Conservation (phyloP, 1,140 invertebrate species). For the Octopus sinensis region DNA sequence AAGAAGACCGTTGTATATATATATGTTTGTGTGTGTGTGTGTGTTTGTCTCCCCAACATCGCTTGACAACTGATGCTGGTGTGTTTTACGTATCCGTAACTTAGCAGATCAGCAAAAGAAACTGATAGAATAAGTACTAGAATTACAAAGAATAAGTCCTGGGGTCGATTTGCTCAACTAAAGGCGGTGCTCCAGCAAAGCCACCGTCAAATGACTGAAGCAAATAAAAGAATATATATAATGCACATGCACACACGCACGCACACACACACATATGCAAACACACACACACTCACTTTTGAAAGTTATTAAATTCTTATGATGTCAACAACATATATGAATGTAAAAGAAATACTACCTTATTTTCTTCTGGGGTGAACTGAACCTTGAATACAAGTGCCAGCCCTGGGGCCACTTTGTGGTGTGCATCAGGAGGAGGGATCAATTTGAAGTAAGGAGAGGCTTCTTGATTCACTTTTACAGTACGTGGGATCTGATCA, state of each 20-base stretch:
- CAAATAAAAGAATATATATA: background rate
- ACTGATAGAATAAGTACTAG: no score
- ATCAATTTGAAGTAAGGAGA: slow-evolving; percentile 59
- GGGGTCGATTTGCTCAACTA: background rate
- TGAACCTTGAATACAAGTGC: slow-evolving; percentile 55
- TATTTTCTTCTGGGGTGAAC: slow-evolving; percentile 57
- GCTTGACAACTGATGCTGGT: no score
- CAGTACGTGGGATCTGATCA: slow-evolving; percentile 54
- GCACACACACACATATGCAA: background rate
- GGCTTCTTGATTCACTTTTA: slow-evolving; percentile 55
- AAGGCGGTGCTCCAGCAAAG: background rate
- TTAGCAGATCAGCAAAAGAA: no score
- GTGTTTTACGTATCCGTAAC: no score
- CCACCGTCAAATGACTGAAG: background rate
- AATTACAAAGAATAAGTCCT: no score
- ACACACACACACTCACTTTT: background rate
- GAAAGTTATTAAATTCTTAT: background rate
- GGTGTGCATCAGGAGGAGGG: slow-evolving; percentile 51
- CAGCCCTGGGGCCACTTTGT: slow-evolving; percentile 58
- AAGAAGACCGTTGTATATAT: no score
- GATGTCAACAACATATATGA: no score
- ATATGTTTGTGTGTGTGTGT: no score
- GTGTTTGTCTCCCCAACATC: no score
- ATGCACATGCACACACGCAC: background rate
- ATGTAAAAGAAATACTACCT: slow-evolving; percentile 33